Evolutionary conservation across 2,888 invertebrate species (phyloP), one percentile per base, ranked within the genome.

Genomic region (Noctua janthina): DNA sequence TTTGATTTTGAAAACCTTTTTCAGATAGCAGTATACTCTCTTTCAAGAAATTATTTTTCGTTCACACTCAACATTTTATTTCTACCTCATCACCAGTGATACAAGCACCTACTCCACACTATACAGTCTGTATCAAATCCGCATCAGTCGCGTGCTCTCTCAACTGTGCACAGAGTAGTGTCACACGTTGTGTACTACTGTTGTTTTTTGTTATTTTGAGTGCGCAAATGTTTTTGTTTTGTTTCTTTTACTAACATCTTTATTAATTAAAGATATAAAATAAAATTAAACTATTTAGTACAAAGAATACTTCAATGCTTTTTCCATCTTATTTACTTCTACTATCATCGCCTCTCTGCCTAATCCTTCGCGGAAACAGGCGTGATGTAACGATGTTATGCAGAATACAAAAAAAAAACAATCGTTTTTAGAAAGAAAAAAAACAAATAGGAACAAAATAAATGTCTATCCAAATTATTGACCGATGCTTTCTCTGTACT

Each of bases 71-170:
- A 56, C 56, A 56, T 59, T n/a, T 59, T 59, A n/a, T 59, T 59
- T n/a, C n/a, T n/a, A n/a, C 11, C 54, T 54, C 20, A 54, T n/a
- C 59, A 56, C 23, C 13, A n/a, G n/a, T 23, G n/a, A 4, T 62
- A 62, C 7, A n/a, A 35, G 8, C 20, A 7, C 51, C 78, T 66
- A 7, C 79, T 85, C 87, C 87, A 87, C 29, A 76, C 66, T 77
- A 43, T 39, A 17, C 10, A 78, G 39, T 70, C 75, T 78, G 82
- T 86, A 86, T 88, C 78, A 91, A 91, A 92, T 89, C 90, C 84
- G 89, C 91, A 89, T 90, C 91, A 89, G 92, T 85, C 82, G 78
- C 75, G 82, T 89, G 87, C 79, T 51, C 75, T 78, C 78, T 68
- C 77, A 20, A 54, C 64, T 10, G n/a, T 43, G 11, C 66, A 76